These are phyloP conservation scores for Zhuqinia jingwanae DNA, from an alignment of 2,888 invertebrate genomes.

Conservation along the genomic window DNA sequence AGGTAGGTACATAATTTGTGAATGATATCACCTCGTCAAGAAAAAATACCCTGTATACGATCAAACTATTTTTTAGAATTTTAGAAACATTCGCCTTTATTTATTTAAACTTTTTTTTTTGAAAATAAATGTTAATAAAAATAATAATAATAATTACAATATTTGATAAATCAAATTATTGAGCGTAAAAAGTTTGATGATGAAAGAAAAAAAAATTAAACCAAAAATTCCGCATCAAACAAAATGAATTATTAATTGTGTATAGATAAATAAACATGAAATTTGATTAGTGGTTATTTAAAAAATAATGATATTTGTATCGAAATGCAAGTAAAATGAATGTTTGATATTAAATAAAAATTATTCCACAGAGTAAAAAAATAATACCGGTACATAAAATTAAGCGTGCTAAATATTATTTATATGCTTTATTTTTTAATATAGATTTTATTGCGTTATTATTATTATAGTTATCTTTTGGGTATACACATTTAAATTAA, in stretches of 20 bases:
- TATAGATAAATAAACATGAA: too few relatives aligned
- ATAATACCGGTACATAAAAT: conserved; percentile 26
- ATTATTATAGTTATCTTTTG: too few relatives aligned
- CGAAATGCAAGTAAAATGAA: too few relatives aligned
- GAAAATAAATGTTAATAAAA: not conserved
- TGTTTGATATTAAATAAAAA: not conserved
- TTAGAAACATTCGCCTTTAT: conserved; percentile 7
- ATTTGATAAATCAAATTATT: too few relatives aligned
- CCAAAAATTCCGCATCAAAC: too few relatives aligned
- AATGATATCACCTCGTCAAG: conserved; percentile 12
- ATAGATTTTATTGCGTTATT: too few relatives aligned
- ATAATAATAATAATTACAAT: too few relatives aligned
- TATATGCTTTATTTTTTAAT: conserved; percentile 32
- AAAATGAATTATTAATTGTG: too few relatives aligned
- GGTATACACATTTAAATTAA: not conserved
- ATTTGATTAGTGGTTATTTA: too few relatives aligned
- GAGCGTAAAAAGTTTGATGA: too few relatives aligned
- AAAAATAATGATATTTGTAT: too few relatives aligned
- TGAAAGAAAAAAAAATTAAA: too few relatives aligned
- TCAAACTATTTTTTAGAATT: not conserved
- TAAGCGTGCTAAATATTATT: conserved; percentile 35
- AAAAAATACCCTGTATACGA: conserved; percentile 35
- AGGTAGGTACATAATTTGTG: not conserved
- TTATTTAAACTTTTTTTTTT: conserved; percentile 29
- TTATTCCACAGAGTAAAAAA: not conserved